A percentile compares a stretch with the other conserved stretches of the same genome.
Conservation (phyloP, 2,888 invertebrate genomes). For the Nebria salina region DNA sequence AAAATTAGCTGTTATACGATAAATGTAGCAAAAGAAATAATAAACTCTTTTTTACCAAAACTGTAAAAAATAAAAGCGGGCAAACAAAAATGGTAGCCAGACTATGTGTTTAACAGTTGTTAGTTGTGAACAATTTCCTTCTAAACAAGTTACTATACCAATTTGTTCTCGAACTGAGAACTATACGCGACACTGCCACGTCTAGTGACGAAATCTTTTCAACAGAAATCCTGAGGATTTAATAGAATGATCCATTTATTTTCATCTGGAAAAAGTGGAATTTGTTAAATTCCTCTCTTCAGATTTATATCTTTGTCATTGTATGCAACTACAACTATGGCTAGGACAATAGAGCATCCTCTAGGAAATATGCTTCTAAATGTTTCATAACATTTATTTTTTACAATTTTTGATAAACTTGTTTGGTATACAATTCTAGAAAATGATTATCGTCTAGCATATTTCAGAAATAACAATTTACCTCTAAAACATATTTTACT, state of each 20-base stretch:
- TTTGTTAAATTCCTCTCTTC: not conserved
- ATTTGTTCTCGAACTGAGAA: not conserved
- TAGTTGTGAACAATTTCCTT: not conserved
- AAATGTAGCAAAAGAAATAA: not conserved
- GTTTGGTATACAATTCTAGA: not conserved
- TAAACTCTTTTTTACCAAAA: not conserved
- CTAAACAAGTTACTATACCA: slow-evolving; percentile 6
- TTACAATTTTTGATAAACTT: no score
- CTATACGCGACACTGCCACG: not conserved
- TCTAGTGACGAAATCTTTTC: slow-evolving; percentile 23
- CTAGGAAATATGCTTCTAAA: no score
- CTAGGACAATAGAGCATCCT: no score
- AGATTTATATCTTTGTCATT: not conserved
- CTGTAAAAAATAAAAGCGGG: not conserved
- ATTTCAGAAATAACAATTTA: not conserved
- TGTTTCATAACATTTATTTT: no score
- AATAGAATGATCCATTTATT: slow-evolving; percentile 9
- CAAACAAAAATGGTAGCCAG: not conserved
- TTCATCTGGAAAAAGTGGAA: not conserved
- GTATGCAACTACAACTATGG: not conserved
- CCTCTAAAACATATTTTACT: not conserved
- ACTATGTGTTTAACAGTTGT: slow-evolving; percentile 10
- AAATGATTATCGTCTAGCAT: not conserved
- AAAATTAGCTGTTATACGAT: not conserved
- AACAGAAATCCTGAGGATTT: slow-evolving; percentile 16